These are phyloP conservation scores for Zygaena filipendulae DNA, from an alignment of 2,888 invertebrate species.

Conservation along the genomic window DNA sequence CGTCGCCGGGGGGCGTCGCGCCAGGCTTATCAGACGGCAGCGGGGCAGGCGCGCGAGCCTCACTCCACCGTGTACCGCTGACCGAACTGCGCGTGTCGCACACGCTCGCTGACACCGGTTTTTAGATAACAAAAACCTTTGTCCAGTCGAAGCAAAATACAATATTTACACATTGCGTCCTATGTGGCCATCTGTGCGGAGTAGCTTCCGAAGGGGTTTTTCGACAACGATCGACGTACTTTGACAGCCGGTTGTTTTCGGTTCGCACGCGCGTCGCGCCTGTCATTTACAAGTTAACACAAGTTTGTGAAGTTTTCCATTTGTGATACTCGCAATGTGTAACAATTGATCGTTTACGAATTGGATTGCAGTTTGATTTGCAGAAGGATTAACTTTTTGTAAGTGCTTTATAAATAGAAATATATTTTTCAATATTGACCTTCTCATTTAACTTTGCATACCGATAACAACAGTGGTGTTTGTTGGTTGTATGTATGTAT, in stretches of 20 bases:
- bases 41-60: constrained; percentile 65
- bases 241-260: constrained; percentile 54
- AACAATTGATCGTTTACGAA: constrained; percentile 33
- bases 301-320: constrained; percentile 37
- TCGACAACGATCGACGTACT: constrained; percentile 52
- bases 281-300: constrained; percentile 53
- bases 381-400: too few relatives aligned
- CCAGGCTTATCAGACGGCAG: constrained; percentile 66
- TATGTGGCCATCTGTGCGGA: constrained; percentile 28
- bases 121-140: constrained; percentile 67
- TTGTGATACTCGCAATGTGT: constrained; percentile 32
- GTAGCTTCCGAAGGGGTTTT: constrained; percentile 60
- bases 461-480: too few relatives aligned
- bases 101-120: constrained; percentile 53
- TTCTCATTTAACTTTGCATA: too few relatives aligned
- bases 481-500: too few relatives aligned
- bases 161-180: constrained; percentile 59
- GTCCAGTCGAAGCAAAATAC: constrained; percentile 64
- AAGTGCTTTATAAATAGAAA: too few relatives aligned
- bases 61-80: constrained; percentile 51
- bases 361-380: constrained; percentile 58
- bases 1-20: constrained; percentile 68
- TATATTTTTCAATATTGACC: too few relatives aligned
- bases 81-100: constrained; percentile 48
- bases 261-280: constrained; percentile 54